These are phyloP conservation scores for Drosophila ananassae DNA, from an alignment of 1,140 invertebrate genomes.

Conservation along the genomic window DNA sequence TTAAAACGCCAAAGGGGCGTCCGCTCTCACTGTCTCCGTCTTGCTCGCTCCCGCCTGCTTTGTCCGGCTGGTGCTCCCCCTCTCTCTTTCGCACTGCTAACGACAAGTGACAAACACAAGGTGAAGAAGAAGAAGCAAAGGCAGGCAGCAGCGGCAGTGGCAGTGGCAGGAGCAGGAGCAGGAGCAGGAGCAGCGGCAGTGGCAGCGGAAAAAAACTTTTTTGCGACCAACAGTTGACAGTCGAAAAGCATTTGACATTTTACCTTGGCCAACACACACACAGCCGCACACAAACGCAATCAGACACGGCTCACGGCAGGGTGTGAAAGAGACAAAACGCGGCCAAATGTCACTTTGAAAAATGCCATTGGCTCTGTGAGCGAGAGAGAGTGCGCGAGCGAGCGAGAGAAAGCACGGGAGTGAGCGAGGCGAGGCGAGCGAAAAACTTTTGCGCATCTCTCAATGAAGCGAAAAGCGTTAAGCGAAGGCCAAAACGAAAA, in stretches of 20 bases:
- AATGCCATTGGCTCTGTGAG: conserved; percentile 80
- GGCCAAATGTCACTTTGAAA: conserved; percentile 84
- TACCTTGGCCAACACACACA: conserved; percentile 69
- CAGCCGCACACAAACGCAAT: conserved; percentile 20
- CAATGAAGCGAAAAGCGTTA: conserved; percentile 47
- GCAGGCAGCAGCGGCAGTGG: conserved; percentile 6
- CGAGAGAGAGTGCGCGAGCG: conserved; percentile 26
- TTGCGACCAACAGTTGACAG: conserved; percentile 81
- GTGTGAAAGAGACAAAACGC: conserved; percentile 72
- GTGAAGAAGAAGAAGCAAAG: conserved; percentile 24
- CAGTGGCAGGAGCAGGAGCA: conserved; percentile 20
- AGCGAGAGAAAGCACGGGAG: conserved; percentile 17
- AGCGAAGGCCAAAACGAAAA: conserved; percentile 46
- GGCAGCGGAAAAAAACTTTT: conserved; percentile 54
- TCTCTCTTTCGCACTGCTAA: conserved; percentile 50
- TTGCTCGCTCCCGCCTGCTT: conserved; percentile 4
- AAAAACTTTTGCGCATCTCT: conserved; percentile 67
- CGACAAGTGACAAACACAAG: conserved; percentile 58
- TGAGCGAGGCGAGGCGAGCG: conserved; percentile 26
- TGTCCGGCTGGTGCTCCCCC: background rate
- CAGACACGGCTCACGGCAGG: conserved; percentile 29
- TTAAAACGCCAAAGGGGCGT: conserved; percentile 79
- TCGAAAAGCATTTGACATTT: conserved; percentile 83
- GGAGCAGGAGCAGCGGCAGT: conserved; percentile 8
- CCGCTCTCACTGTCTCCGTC: background rate